Evolutionary conservation across 2,797 vertebrate species (phyloP).

Genomic region (Amniataba percoides): DNA sequence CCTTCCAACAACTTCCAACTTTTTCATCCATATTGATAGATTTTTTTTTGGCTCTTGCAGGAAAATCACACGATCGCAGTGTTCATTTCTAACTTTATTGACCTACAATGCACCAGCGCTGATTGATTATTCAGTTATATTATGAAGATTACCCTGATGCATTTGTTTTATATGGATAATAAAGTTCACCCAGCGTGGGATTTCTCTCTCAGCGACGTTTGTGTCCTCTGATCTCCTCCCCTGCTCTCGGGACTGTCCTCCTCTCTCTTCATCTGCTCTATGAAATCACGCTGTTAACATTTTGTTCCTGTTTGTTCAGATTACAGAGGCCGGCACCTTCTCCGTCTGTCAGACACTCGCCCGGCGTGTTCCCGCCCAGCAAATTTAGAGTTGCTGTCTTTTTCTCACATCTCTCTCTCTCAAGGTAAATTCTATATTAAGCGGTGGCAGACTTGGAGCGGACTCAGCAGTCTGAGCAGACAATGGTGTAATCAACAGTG

Average conservation of each 20-base stretch:
- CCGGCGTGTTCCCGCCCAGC: not conserved
- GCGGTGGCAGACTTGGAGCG: constrained; percentile 33
- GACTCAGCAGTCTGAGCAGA: constrained; percentile 67
- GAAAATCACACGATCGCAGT: too few species aligned
- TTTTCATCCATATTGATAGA: too few species aligned
- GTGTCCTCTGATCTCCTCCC: not conserved
- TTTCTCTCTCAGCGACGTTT: not conserved
- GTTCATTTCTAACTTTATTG: too few species aligned
- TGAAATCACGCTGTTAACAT: not conserved
- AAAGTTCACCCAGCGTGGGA: not conserved
- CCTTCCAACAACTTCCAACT: too few species aligned
- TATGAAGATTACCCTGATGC: not conserved
- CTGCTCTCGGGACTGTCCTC: not conserved
- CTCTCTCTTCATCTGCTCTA: not conserved
- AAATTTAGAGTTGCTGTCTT: not conserved
- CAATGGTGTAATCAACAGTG: constrained; percentile 76
- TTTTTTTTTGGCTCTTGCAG: too few species aligned
- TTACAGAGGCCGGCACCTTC: not conserved
- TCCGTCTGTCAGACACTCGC: not conserved
- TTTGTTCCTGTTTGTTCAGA: constrained; percentile 18
- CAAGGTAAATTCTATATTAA: constrained; percentile 48
- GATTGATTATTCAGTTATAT: not conserved
- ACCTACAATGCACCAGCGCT: too few species aligned
- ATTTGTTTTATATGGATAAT: not conserved
- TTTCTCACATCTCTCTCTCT: constrained; percentile 33